A percentile compares a stretch with the other conserved stretches of the same genome.
Conservation (phyloP, 2,113 vertebrate species). For the Synchiropus splendidus region DNA sequence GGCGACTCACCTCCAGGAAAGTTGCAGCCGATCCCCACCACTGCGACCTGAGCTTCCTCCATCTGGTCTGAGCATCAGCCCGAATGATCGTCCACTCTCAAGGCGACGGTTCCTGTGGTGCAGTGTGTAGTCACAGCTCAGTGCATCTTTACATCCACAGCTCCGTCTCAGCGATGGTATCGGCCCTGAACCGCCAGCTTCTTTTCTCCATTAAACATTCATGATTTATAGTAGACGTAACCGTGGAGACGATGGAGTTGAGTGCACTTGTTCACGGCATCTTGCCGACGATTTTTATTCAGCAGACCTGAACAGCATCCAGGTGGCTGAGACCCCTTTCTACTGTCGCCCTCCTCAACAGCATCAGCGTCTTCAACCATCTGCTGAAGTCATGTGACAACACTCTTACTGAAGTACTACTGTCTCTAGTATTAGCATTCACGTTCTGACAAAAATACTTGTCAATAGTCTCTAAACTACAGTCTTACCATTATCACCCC, state of each 20-base stretch:
- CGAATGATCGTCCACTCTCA: too few species aligned
- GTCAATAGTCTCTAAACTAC: too few species aligned
- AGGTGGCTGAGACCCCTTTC: neutral
- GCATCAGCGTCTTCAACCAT: too few species aligned
- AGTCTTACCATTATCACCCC: too few species aligned
- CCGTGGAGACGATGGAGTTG: slow-evolving; percentile 49
- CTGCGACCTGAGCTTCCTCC: slow-evolving; percentile 52
- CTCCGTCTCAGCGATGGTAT: slow-evolving; percentile 8
- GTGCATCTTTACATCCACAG: slow-evolving; percentile 23
- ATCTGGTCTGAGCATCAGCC: slow-evolving; percentile 19
- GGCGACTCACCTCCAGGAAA: slow-evolving; percentile 61
- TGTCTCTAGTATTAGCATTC: too few species aligned
- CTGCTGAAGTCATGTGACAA: too few species aligned
- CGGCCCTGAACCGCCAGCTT: slow-evolving; percentile 31
- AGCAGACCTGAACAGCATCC: slow-evolving; percentile 8
- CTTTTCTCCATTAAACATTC: slow-evolving; percentile 47
- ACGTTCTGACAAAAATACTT: too few species aligned
- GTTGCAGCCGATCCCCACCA: slow-evolving; percentile 68
- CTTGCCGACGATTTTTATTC: slow-evolving; percentile 33
- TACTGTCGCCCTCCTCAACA: too few species aligned
- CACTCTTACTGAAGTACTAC: too few species aligned
- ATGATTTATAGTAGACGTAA: slow-evolving; percentile 34
- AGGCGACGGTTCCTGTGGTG: too few species aligned
- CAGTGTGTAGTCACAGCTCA: neutral
- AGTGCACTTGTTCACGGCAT: slow-evolving; percentile 41